A percentile compares a stretch with the other conserved stretches of the same genome.
These are phyloP conservation scores for Thryonomys swinderianus DNA, from an alignment of 2,113 vertebrate genomes.

Conservation along the genomic window DNA sequence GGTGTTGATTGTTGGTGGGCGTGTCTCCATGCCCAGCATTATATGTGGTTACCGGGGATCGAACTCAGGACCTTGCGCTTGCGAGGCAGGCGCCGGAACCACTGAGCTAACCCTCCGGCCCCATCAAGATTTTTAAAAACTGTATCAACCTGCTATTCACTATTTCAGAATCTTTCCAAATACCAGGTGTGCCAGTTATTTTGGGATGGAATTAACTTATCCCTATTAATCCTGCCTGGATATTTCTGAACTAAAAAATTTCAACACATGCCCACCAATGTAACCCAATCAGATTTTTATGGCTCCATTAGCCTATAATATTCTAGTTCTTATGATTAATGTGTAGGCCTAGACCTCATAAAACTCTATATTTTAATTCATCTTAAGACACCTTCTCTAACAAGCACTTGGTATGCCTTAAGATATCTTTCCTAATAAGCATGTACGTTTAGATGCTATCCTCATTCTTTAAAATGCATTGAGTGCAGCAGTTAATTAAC, in stretches of 20 bases:
- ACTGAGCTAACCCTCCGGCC: no score
- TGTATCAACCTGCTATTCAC: not conserved
- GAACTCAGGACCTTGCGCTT: no score
- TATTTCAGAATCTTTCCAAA: conserved; percentile 44
- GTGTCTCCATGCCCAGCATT: no score
- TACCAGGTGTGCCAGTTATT: not conserved
- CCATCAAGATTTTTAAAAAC: no score
- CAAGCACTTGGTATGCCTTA: conserved; percentile 64
- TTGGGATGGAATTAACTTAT: conserved; percentile 40
- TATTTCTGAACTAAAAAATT: conserved; percentile 57
- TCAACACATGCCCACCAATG: conserved; percentile 32
- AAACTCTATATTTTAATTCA: conserved; percentile 77
- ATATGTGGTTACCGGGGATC: no score
- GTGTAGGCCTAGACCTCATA: conserved; percentile 67
- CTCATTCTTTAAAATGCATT: conserved; percentile 83
- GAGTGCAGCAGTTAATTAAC: conserved; percentile 87
- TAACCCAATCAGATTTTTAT: conserved; percentile 67
- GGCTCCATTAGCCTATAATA: conserved; percentile 69
- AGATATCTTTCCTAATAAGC: conserved; percentile 80
- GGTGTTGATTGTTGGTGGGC: no score
- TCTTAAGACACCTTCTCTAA: conserved; percentile 67
- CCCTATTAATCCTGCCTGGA: not conserved
- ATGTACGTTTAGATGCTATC: conserved; percentile 77
- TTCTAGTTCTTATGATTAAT: conserved; percentile 76
- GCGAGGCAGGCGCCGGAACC: no score